Percentiles rank a stretch among this genome's conserved stretches.
These are phyloP conservation scores for Therioaphis trifolii DNA, from an alignment of 2,888 invertebrate species.

Conservation along the genomic window DNA sequence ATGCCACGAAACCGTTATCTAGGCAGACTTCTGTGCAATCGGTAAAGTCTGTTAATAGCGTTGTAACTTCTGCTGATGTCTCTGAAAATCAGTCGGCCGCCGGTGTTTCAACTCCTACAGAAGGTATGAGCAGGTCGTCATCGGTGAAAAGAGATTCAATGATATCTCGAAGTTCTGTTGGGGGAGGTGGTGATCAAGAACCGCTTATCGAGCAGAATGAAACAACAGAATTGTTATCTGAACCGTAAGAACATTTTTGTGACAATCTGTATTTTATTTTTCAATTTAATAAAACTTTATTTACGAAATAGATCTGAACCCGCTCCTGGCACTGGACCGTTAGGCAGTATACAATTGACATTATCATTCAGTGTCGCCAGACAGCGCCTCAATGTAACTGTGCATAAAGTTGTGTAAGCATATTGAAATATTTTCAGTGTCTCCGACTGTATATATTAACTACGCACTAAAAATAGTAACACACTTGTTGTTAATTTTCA, in stretches of 20 bases:
- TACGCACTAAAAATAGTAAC: neutral
- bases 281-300: neutral
- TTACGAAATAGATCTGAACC: constrained; percentile 16
- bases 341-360: constrained; percentile 86
- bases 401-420: constrained; percentile 89
- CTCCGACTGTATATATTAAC: neutral
- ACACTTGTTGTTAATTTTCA: constrained; percentile 68
- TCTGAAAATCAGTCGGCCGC: constrained; percentile 28
- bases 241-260: constrained; percentile 25
- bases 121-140: neutral
- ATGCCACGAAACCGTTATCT: constrained; percentile 37
- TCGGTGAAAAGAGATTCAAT: constrained; percentile 50
- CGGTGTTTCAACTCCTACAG: neutral
- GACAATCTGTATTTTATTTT: neutral
- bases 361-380: constrained; percentile 85
- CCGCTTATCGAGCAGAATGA: constrained; percentile 26
- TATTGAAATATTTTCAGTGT: too few relatives aligned
- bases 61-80: neutral
- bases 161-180: constrained; percentile 73
- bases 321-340: constrained; percentile 31
- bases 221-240: constrained; percentile 1
- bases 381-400: constrained; percentile 83
- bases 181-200: constrained; percentile 75
- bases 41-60: constrained; percentile 24
- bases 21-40: constrained; percentile 38